These are phyloP conservation scores for Drosophila repleta DNA, from an alignment of 1,140 invertebrate genomes.

Conservation along the genomic window DNA sequence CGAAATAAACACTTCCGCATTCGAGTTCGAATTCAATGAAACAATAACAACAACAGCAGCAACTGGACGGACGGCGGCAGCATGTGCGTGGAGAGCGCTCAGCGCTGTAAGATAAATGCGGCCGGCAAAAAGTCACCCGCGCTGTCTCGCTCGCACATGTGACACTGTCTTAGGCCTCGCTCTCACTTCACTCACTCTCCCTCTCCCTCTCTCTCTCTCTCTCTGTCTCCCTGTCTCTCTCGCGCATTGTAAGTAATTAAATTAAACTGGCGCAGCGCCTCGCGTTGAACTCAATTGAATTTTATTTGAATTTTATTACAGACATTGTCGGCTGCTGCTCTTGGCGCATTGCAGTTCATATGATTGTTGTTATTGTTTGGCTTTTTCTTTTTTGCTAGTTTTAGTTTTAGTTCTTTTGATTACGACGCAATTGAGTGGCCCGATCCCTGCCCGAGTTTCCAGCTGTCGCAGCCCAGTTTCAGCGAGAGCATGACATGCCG, in stretches of 20 bases:
- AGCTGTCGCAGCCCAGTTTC: conserved; percentile 1
- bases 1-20: conserved; percentile 75
- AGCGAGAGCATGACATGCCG: conserved; percentile 72
- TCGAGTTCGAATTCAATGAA: conserved; percentile 65
- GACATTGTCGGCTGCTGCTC: conserved; percentile 45
- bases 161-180: not conserved
- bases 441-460: not conserved
- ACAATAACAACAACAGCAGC: conserved; percentile 56
- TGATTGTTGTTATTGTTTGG: conserved; percentile 14
- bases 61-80: conserved; percentile 29
- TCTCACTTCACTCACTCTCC: not conserved
- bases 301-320: conserved; percentile 82
- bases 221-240: not conserved
- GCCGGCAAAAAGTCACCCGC: conserved; percentile 25
- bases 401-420: conserved; percentile 50
- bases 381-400: conserved; percentile 30
- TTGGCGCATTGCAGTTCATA: conserved; percentile 52
- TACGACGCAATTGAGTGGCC: conserved; percentile 70
- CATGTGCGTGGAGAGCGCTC: conserved; percentile 12
- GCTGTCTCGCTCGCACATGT: not conserved
- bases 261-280: conserved; percentile 74
- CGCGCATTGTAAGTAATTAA: conserved; percentile 68
- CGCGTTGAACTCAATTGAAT: conserved; percentile 78
- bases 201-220: no score
- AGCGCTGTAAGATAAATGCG: conserved; percentile 51